A percentile compares a stretch with the other conserved stretches of the same genome.
Conservation (phyloP, 1,140 invertebrate genomes). For the Charaxes varanes region DNA sequence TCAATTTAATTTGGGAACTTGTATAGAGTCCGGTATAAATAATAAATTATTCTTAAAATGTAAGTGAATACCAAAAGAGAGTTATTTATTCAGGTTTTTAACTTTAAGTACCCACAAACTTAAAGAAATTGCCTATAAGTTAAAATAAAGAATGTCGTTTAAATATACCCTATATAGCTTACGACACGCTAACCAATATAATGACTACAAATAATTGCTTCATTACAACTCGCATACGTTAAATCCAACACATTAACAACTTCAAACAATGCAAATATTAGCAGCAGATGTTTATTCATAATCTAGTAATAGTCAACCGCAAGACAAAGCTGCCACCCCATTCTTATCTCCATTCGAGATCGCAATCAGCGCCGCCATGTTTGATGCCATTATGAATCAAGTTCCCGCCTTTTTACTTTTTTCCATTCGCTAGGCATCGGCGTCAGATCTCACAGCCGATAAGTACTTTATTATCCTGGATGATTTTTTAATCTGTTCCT, state of each 20-base stretch:
- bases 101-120: too few species aligned
- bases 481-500: constrained; percentile 66
- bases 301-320: constrained; percentile 44
- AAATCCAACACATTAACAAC: constrained; percentile 20
- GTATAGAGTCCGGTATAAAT: too few species aligned
- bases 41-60: too few species aligned
- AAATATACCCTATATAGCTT: too few species aligned
- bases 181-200: too few species aligned
- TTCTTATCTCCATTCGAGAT: constrained; percentile 56
- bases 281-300: constrained; percentile 32
- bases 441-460: constrained; percentile 68
- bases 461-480: constrained; percentile 69
- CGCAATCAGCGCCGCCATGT: constrained; percentile 66
- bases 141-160: too few species aligned
- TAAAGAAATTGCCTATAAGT: too few species aligned
- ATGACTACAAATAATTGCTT: constrained; percentile 8
- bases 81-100: too few species aligned
- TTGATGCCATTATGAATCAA: constrained; percentile 68
- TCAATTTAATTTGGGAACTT: too few species aligned
- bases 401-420: constrained; percentile 70
- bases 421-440: constrained; percentile 66
- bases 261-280: constrained; percentile 23
- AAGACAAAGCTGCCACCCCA: constrained; percentile 33
- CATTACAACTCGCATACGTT: constrained; percentile 10
- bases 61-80: too few species aligned